A percentile compares a stretch with the other conserved stretches of the same genome.
These are phyloP conservation scores for Odontamblyopus lacepedii DNA, from an alignment of 2,797 vertebrate species.

Conservation along the genomic window DNA sequence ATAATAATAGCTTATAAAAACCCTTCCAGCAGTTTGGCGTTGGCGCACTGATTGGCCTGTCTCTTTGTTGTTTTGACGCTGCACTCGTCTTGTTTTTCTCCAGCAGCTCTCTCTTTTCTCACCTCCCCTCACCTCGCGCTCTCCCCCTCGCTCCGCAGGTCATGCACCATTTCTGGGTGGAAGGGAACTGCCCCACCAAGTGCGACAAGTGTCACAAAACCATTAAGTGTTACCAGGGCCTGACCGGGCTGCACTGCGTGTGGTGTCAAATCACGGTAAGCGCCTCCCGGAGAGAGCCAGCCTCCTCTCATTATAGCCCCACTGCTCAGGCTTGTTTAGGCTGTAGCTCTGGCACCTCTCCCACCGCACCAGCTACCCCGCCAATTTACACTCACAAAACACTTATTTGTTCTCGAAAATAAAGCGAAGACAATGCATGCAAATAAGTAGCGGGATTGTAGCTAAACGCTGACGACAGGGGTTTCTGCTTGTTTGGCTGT, in stretches of 20 bases:
- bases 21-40: not conserved
- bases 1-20: too few relatives aligned
- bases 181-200: conserved; percentile 94
- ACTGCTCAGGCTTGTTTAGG: conserved; percentile 64
- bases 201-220: conserved; percentile 97
- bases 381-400: conserved; percentile 74
- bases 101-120: conserved; percentile 49
- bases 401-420: conserved; percentile 53
- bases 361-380: conserved; percentile 45
- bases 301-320: conserved; percentile 69
- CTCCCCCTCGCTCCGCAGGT: conserved; percentile 74
- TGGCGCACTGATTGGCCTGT: conserved; percentile 10
- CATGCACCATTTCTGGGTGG: conserved; percentile 96
- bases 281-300: conserved; percentile 65
- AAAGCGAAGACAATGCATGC: conserved; percentile 26
- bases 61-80: conserved; percentile 26
- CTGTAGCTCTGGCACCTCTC: conserved; percentile 60
- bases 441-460: conserved; percentile 25
- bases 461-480: conserved; percentile 1
- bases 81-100: conserved; percentile 52
- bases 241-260: conserved; percentile 93
- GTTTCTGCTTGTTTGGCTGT: conserved; percentile 13
- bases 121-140: conserved; percentile 36
- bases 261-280: conserved; percentile 95
- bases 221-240: conserved; percentile 94